These are phyloP conservation scores for Crax fasciolata DNA, from an alignment of 2,797 vertebrate genomes.

Conservation along the genomic window DNA sequence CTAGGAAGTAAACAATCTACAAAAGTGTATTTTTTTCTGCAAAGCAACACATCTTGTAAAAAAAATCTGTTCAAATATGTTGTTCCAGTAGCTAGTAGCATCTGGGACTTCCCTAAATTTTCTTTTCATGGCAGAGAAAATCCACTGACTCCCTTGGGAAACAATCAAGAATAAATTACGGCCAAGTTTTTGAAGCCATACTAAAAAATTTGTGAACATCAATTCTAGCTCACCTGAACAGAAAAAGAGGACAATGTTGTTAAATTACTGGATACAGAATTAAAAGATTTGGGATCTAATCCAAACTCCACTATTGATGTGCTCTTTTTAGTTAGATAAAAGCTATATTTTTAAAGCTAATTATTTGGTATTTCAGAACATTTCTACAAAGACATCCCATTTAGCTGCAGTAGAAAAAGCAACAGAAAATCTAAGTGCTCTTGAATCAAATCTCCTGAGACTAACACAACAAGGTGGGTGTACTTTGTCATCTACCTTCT, in stretches of 20 bases:
- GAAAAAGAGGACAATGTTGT: background rate
- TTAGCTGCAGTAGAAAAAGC: constrained; percentile 79
- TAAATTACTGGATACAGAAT: background rate
- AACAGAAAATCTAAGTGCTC: constrained; percentile 83
- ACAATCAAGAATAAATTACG: background rate
- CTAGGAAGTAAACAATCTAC: background rate
- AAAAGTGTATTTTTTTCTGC: background rate
- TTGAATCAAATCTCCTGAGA: constrained; percentile 82
- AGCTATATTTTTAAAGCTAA: constrained; percentile 1
- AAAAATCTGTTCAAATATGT: background rate
- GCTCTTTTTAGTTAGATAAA: background rate
- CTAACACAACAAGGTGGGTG: constrained; percentile 80
- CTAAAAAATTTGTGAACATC: background rate
- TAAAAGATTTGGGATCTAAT: background rate
- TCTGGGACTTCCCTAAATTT: background rate
- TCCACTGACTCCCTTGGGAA: background rate
- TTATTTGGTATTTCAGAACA: constrained; percentile 54
- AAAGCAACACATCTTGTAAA: background rate
- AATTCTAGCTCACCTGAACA: background rate
- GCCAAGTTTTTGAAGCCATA: background rate
- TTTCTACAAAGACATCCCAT: constrained; percentile 43
- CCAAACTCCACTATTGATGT: background rate
- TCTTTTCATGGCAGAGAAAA: background rate
- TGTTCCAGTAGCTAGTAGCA: background rate
- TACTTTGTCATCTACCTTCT: background rate